Conservation (phyloP, 2,113 vertebrate species). For the Uria aalge region DNA sequence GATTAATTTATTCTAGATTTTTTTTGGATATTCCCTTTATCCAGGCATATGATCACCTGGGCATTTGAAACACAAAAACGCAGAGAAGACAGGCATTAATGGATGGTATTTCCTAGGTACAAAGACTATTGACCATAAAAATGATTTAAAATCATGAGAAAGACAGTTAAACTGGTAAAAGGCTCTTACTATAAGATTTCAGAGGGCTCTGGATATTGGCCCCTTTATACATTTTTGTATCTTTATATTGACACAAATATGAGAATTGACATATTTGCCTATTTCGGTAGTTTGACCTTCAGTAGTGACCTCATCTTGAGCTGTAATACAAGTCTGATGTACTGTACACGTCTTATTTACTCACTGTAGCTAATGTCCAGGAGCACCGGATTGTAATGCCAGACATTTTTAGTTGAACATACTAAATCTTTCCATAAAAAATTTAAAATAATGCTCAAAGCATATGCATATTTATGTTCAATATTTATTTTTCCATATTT, state of each 20-base stretch:
- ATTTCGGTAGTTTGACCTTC: neutral
- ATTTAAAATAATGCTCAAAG: neutral
- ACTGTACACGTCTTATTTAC: neutral
- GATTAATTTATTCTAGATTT: neutral
- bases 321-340: neutral
- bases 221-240: neutral
- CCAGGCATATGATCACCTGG: neutral
- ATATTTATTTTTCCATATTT: neutral
- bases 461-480: neutral
- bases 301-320: neutral
- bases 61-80: neutral
- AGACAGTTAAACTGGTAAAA: neutral
- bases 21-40: accelerated
- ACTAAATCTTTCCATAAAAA: neutral
- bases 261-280: neutral
- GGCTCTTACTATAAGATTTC: neutral
- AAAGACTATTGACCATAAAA: neutral
- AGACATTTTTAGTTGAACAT: neutral
- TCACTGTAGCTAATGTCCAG: neutral
- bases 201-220: neutral
- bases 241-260: neutral
- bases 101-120: neutral
- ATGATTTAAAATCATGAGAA: neutral
- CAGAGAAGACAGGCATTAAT: neutral
- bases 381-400: neutral